Conservation (phyloP, 2,888 invertebrate species). For the Hydropsyche betteni region DNA sequence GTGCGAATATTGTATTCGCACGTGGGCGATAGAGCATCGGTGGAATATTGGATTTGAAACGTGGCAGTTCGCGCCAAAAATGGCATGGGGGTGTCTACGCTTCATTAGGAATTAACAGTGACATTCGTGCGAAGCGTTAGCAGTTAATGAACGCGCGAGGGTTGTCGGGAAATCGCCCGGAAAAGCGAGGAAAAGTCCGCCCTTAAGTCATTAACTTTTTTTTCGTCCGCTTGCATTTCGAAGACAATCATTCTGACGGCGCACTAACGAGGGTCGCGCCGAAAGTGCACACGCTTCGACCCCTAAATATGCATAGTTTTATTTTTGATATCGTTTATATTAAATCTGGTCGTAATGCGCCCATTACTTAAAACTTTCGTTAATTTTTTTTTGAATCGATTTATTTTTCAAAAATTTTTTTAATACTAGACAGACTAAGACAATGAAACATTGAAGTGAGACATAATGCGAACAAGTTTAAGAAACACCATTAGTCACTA, state of each 20-base stretch:
- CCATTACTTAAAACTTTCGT: too few species aligned
- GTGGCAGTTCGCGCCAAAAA: slow-evolving; percentile 4
- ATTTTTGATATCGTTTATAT: too few species aligned
- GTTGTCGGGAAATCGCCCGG: slow-evolving; percentile 31
- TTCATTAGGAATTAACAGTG: slow-evolving; percentile 40
- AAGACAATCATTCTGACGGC: not conserved
- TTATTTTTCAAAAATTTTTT: too few species aligned
- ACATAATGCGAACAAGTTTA: too few species aligned
- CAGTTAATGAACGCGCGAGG: slow-evolving; percentile 33
- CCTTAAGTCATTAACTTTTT: slow-evolving; percentile 13
- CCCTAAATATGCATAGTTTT: too few species aligned
- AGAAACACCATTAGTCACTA: too few species aligned
- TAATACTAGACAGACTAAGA: too few species aligned
- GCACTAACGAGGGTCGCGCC: slow-evolving; percentile 7
- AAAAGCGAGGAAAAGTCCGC: slow-evolving; percentile 2
- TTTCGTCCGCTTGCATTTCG: not conserved
- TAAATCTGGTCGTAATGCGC: too few species aligned
- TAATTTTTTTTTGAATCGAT: too few species aligned
- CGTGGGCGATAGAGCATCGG: not conserved
- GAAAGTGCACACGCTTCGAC: not conserved
- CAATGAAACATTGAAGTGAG: too few species aligned
- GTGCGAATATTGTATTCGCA: not conserved
- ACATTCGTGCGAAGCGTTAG: slow-evolving; percentile 35
- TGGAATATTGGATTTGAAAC: too few species aligned
- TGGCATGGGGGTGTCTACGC: slow-evolving; percentile 1